phyloP scores from a whole-genome alignment of 1,140 invertebrate species.

The Drosophila funebris region DNA sequence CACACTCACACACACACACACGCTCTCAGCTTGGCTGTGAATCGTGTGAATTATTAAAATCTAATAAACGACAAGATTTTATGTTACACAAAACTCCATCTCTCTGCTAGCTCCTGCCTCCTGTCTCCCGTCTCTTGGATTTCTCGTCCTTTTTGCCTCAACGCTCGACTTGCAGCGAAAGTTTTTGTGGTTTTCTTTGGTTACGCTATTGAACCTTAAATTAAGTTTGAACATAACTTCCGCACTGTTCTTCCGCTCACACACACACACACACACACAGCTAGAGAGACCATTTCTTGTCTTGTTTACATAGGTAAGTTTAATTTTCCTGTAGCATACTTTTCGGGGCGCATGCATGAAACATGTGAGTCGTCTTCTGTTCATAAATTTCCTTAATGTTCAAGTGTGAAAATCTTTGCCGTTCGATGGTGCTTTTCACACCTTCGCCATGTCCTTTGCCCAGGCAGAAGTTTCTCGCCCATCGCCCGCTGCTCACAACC shows the following conservation, averaged over 20 bases:
- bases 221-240: conserved; percentile 83
- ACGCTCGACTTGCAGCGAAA: conserved; percentile 70
- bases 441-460: conserved; percentile 55
- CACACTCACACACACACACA: conserved; percentile 24
- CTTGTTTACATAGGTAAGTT: conserved; percentile 83
- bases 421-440: conserved; percentile 83
- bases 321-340: conserved; percentile 82
- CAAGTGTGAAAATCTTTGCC: conserved; percentile 83
- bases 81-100: conserved; percentile 80
- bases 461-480: conserved; percentile 14
- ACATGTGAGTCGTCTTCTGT: conserved; percentile 62
- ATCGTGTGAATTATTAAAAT: conserved; percentile 84
- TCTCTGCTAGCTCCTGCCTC: conserved; percentile 34
- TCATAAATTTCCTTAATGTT: conserved; percentile 78
- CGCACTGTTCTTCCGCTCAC: conserved; percentile 48
- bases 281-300: conserved; percentile 56
- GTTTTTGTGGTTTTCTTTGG: conserved; percentile 82
- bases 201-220: conserved; percentile 83
- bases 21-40: conserved; percentile 24
- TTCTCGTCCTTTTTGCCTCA: conserved; percentile 27
- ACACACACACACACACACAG: conserved; percentile 34
- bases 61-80: conserved; percentile 84
- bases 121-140: background rate
- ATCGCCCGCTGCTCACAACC: background rate
- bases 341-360: conserved; percentile 68